A percentile compares a stretch with the other conserved stretches of the same genome.
These are phyloP conservation scores for Rhynchonycteris naso DNA, from an alignment of 2,797 vertebrate genomes.

Conservation along the genomic window DNA sequence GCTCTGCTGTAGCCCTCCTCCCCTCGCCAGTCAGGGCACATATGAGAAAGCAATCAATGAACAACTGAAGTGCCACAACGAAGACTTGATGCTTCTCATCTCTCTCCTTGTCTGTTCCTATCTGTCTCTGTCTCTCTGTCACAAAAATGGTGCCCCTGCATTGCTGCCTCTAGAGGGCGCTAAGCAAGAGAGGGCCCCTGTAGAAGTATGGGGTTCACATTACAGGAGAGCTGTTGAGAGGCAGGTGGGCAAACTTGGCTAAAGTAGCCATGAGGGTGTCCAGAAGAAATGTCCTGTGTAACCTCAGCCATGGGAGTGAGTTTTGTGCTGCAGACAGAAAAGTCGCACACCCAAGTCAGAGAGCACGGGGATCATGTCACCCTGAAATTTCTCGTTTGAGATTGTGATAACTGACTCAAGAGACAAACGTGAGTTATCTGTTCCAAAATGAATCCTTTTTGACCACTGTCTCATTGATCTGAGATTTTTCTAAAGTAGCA, in stretches of 20 bases:
- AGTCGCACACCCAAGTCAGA: not conserved
- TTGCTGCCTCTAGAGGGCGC: not conserved
- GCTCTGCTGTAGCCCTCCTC: no score
- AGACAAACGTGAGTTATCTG: not conserved
- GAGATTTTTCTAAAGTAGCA: not conserved
- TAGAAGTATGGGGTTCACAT: not conserved
- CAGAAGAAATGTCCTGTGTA: accelerated
- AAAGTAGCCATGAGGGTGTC: not conserved
- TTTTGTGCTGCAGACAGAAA: not conserved
- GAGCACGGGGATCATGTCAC: accelerated
- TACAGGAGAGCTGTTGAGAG: not conserved
- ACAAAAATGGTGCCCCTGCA: no score
- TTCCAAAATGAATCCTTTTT: not conserved
- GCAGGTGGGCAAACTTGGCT: not conserved
- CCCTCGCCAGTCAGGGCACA: no score
- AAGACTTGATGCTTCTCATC: no score
- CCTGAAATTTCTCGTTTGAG: not conserved
- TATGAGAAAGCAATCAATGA: no score
- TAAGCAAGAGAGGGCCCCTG: not conserved
- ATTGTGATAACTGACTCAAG: not conserved
- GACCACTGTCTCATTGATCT: not conserved
- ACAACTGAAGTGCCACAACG: no score
- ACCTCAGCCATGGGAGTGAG: not conserved
- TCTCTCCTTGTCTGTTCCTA: no score
- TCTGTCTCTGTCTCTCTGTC: no score